Base-by-base conservation (phyloP, 2,888 invertebrate species). In the Nesidiocoris tenuis region DNA sequence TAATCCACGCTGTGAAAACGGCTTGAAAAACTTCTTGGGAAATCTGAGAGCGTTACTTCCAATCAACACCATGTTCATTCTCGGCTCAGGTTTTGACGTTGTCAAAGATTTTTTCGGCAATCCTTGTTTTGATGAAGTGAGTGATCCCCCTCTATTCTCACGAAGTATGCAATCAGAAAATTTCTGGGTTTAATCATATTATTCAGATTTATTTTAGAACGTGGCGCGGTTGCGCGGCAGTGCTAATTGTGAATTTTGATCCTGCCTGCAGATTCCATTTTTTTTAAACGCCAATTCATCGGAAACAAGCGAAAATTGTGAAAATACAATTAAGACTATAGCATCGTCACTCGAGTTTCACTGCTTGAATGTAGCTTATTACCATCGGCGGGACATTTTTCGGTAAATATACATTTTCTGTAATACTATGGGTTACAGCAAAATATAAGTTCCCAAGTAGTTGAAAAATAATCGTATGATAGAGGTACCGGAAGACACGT, bases 51-150 rank as follows among this genome's bases (percentile, higher is more conserved):
- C 1, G 17, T 59, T 0, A 18, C 24, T 70, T 5, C 70, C 70
- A 18, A 1, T 12, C 25, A 70, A 16, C 54, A 70, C 70, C 0
- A n/a, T 59, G 17, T 18, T 70, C 17, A 59, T 59, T 23, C 57
- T 70, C 9, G 70, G 59, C 1, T 59, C 70, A 1, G 57, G 39
- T 1, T 70, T 59, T 18, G 57, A 9, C 9, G 59, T 25, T 7
- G 24, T 17, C 12, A 59, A 17, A 24, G 57, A 59, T 59, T 23
- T 25, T 16, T 70, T 70, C 17, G 70, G 70, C 1, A 55, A 55
- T 70, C 70, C 70, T 18, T 22, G 22, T 2, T 59, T 24, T 23
- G 70, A 70, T 18, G 57, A 70, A 0, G 70, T 65, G 9, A 65
- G 65, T 65, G 12, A 7, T 39, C 12, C 12, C 39, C 12, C 39